Conservation (phyloP, 2,113 vertebrate genomes). For the Gracilinanus agilis region DNA sequence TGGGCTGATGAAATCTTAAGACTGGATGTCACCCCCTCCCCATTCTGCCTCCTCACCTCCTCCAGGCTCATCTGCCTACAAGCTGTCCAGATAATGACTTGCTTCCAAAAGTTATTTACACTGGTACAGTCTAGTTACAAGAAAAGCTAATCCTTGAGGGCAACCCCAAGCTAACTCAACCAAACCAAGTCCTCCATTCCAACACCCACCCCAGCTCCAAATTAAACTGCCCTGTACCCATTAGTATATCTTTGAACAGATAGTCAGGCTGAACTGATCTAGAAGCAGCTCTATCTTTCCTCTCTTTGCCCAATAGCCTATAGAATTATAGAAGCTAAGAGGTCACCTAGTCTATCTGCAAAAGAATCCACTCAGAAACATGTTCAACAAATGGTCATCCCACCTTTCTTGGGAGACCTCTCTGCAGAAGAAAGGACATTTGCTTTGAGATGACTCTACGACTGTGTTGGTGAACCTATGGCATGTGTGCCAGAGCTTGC, state of each 20-base stretch:
- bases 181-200: neutral
- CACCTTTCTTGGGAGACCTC: neutral
- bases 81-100: neutral
- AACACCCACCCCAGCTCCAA: too few relatives aligned
- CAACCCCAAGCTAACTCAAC: neutral
- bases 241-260: neutral
- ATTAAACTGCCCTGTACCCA: neutral
- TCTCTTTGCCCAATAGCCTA: neutral
- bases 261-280: neutral
- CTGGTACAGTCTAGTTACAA: neutral
- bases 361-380: neutral
- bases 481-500: too few relatives aligned
- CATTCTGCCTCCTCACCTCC: neutral
- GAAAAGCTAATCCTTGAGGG: neutral
- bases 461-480: too few relatives aligned
- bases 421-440: too few relatives aligned
- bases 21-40: neutral
- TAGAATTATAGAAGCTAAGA: neutral
- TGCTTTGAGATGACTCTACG: too few relatives aligned
- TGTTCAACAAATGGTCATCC: neutral
- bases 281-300: neutral
- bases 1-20: neutral
- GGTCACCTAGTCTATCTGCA: neutral
- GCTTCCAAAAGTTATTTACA: neutral
- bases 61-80: neutral